A percentile compares a stretch with the other conserved stretches of the same genome.
phyloP scores from a whole-genome alignment of 2,797 vertebrate species.

The Menidia menidia region DNA sequence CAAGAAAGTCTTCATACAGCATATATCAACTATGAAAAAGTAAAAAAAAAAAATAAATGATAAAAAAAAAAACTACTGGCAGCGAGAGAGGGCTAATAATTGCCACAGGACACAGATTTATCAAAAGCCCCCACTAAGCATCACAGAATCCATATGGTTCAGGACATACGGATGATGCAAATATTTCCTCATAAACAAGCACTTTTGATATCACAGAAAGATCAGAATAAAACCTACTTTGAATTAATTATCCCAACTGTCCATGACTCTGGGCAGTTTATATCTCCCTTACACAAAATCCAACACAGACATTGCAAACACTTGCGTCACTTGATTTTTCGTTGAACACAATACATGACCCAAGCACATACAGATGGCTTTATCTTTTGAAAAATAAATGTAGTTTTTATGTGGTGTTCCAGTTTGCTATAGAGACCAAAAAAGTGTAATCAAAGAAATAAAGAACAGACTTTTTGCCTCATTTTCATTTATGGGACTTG shows the following conservation, averaged over 20 bases:
- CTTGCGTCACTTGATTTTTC: constrained; percentile 60
- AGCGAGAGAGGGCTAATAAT: too few relatives aligned
- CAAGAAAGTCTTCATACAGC: too few relatives aligned
- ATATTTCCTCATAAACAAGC: neutral
- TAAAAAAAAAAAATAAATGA: too few relatives aligned
- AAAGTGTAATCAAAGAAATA: neutral
- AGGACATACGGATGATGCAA: neutral
- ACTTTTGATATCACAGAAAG: neutral
- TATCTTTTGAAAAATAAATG: constrained; percentile 30
- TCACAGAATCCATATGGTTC: neutral
- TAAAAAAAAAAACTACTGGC: too few relatives aligned
- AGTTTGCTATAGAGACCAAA: neutral
- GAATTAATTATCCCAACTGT: constrained; percentile 6
- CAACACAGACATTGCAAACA: constrained; percentile 49
- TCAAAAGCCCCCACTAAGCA: neutral
- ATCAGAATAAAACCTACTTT: neutral
- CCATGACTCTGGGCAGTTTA: constrained; percentile 15
- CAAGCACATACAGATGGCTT: constrained; percentile 13
- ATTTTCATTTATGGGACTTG: neutral
- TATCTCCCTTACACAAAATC: constrained; percentile 38
- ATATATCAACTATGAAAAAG: too few relatives aligned
- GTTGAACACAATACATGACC: constrained; percentile 39
- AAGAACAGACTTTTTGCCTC: neutral
- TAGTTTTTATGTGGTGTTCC: constrained; percentile 2
- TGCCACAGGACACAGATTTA: neutral